phyloP scores from a whole-genome alignment of 2,888 invertebrate genomes.

The Onthophagus sagittarius region DNA sequence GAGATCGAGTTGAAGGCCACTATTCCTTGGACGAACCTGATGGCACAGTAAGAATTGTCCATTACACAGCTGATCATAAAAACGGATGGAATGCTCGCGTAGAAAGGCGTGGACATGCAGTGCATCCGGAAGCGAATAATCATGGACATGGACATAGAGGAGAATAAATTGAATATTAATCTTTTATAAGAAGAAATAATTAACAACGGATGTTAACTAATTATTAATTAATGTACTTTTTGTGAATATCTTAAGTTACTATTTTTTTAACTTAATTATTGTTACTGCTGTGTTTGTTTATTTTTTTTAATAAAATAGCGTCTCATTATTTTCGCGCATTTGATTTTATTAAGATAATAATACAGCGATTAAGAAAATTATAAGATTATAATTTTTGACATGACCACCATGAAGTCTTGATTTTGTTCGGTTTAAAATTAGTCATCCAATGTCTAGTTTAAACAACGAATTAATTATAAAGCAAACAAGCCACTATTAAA shows the following conservation, averaged over 20 bases:
- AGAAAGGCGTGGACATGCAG: not conserved
- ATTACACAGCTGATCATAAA: constrained; percentile 53
- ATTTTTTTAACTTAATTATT: not conserved
- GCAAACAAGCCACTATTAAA: no score
- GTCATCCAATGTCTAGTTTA: no score
- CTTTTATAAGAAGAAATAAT: not conserved
- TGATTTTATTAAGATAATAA: no score
- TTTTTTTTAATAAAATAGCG: not conserved
- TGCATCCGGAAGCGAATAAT: not conserved
- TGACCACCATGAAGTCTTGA: no score
- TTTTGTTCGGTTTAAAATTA: no score
- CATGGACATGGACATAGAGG: not conserved
- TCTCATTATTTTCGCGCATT: no score
- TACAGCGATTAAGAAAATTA: no score
- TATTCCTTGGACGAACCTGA: constrained; percentile 52
- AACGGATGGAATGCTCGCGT: constrained; percentile 43
- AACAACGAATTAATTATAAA: no score
- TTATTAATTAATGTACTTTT: not conserved
- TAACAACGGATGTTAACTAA: not conserved
- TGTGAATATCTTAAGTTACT: not conserved
- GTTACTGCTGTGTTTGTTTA: not conserved
- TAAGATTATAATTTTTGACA: no score
- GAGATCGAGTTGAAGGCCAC: constrained; percentile 50
- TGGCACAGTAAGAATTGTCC: constrained; percentile 51
- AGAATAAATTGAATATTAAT: not conserved